Evolutionary conservation across 2,113 vertebrate genomes (phyloP), one percentile per base, ranked within the genome.

Genomic region (Atractosteus spatula): DNA sequence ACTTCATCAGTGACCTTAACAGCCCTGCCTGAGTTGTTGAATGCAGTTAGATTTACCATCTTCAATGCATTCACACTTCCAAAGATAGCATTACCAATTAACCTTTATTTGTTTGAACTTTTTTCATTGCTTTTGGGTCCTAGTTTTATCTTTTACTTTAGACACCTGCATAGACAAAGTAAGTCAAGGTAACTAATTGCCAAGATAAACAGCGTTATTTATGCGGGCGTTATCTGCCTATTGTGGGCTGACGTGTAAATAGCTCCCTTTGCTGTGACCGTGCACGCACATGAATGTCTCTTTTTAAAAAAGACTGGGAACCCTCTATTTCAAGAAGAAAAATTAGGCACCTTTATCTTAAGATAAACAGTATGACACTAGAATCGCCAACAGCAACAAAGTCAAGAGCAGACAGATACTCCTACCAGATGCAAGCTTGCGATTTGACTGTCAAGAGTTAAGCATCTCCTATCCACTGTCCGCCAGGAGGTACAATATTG

Each of bases 401-500:
- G 81, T 81, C 84, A 87, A 51, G 77, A 75, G 80, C 82, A 79
- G 76, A 77, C 66, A 75, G 79, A 72, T 82, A 81, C 78, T 75
- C 12, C 8, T 41, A 56, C 41, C 59, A 54, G 67, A 73, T 80
- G 82, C 82, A 77, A 81, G 75, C 68, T 77, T 76, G 83, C 84
- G 88, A 88, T 90, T 87, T 91, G 89, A 90, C 78, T 84, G 29
- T 51, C 67, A 65, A 84, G 77, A 78, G 81, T 88, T 86, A 84
- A 88, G 87, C 80, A 77, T 85, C 85, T 89, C 84, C 86, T 16
- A 85, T 88, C 74, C 78, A 81, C 78, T 85, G 84, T 88, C 85
- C 81, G 65, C 80, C 74, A 84, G 85, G 78, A 71, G 80, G 84
- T 84, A 91, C 89, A 92, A 91, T 88, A 86, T 87, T 81, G 81